phyloP scores from a whole-genome alignment of 2,888 invertebrate species.

The Lithophane socia region DNA sequence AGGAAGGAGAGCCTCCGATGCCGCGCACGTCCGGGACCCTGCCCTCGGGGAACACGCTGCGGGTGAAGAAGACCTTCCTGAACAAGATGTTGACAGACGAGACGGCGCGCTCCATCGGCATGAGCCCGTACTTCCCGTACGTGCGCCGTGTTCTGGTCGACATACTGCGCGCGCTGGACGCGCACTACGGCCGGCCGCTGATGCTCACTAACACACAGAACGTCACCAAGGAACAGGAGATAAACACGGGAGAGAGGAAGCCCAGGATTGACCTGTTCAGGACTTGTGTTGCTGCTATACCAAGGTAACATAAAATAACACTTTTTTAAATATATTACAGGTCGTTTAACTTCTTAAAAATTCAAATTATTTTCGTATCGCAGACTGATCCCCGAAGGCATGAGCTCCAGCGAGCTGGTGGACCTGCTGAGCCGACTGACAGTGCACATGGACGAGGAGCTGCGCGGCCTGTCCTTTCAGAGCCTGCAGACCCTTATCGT shows the following conservation, averaged over 20 bases:
- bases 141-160: constrained; percentile 98
- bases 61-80: constrained; percentile 98
- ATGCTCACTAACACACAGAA: constrained; percentile 99
- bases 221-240: constrained; percentile 98
- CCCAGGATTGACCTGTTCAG: constrained; percentile 99
- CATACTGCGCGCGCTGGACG: constrained; percentile 97
- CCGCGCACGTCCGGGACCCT: constrained; percentile 98
- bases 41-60: constrained; percentile 98
- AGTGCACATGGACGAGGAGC: constrained; percentile 99
- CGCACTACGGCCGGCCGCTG: constrained; percentile 98
- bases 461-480: constrained; percentile 97
- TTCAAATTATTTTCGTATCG: not conserved
- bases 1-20: constrained; percentile 99
- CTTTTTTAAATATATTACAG: not conserved
- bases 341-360: not conserved
- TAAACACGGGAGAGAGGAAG: constrained; percentile 98
- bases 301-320: constrained; percentile 82
- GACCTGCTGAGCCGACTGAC: constrained; percentile 98
- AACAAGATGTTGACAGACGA: constrained; percentile 99
- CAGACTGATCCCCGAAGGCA: constrained; percentile 98
- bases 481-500: constrained; percentile 98
- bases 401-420: constrained; percentile 98
- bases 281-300: constrained; percentile 99
- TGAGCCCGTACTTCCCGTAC: constrained; percentile 98
- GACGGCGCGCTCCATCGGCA: constrained; percentile 98